Conservation (phyloP, 2,888 invertebrate genomes). For the Lomographa bimaculata region DNA sequence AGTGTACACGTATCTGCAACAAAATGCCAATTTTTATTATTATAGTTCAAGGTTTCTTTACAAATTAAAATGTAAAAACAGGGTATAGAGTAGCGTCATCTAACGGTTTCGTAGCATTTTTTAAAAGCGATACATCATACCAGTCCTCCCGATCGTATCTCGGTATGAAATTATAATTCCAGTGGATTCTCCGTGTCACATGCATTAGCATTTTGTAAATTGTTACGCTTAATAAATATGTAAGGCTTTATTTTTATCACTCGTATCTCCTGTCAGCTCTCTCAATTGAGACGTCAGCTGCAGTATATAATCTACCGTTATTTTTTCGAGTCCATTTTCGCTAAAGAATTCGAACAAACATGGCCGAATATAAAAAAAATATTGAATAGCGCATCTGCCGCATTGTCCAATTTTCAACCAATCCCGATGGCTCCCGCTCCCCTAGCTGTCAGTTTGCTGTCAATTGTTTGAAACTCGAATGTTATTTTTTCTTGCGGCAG, state of each 20-base stretch:
- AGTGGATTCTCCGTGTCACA: constrained; percentile 26
- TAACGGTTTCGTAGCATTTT: constrained; percentile 18
- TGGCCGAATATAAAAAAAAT: constrained; percentile 59
- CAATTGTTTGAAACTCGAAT: constrained; percentile 69
- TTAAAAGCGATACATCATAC: constrained; percentile 29
- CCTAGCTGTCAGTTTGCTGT: constrained; percentile 79
- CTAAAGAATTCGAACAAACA: constrained; percentile 74
- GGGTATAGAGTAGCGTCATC: constrained; percentile 8
- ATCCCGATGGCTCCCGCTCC: constrained; percentile 70
- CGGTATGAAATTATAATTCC: constrained; percentile 22
- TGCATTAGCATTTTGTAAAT: constrained; percentile 24
- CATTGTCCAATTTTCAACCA: constrained; percentile 78
- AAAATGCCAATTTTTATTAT: no score
- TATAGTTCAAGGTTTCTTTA: no score
- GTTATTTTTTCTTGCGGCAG: constrained; percentile 62
- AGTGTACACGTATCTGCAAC: no score
- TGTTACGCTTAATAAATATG: constrained; percentile 28
- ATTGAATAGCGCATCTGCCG: constrained; percentile 73
- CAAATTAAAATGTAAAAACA: constrained; percentile 14
- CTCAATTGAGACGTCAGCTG: constrained; percentile 27
- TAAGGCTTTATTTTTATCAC: constrained; percentile 42
- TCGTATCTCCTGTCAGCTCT: constrained; percentile 62
- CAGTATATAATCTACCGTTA: constrained; percentile 43
- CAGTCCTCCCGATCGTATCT: constrained; percentile 18
- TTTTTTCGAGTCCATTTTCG: constrained; percentile 54